phyloP scores from a whole-genome alignment of 2,888 invertebrate species.

The Litoditis marina region DNA sequence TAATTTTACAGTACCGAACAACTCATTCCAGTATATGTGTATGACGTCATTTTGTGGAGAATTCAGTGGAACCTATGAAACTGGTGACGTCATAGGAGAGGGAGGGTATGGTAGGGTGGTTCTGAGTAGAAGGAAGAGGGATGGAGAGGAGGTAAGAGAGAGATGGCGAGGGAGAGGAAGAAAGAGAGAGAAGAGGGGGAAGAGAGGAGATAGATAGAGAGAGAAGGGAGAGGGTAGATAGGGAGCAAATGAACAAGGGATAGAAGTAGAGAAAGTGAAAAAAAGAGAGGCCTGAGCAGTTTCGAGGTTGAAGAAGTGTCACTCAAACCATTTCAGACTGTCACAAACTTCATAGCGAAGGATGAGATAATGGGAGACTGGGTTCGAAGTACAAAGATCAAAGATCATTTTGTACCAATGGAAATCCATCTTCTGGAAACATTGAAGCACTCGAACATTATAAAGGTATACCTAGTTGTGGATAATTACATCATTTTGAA shows the following conservation, averaged over 20 bases:
- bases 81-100: conserved; percentile 73
- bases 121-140: conserved; percentile 70
- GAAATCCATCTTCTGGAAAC: conserved; percentile 72
- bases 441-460: conserved; percentile 73
- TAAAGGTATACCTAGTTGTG: conserved; percentile 61
- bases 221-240: too few species aligned
- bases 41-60: too few species aligned
- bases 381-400: conserved; percentile 68
- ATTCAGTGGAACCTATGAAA: conserved; percentile 68
- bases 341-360: conserved; percentile 74
- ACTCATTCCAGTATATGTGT: too few species aligned
- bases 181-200: too few species aligned
- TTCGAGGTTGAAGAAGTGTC: too few species aligned
- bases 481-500: too few species aligned
- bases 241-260: too few species aligned
- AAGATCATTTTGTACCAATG: conserved; percentile 67
- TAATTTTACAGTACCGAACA: too few species aligned
- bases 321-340: conserved; percentile 68
- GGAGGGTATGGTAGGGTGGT: conserved; percentile 76
- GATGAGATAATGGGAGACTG: conserved; percentile 72
- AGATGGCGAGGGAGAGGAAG: too few species aligned
- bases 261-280: too few species aligned
- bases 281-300: too few species aligned
- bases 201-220: too few species aligned
- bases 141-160: conserved; percentile 67